Base-by-base conservation (phyloP, 2,888 invertebrate species). In the Cryptus viduatorius region DNA sequence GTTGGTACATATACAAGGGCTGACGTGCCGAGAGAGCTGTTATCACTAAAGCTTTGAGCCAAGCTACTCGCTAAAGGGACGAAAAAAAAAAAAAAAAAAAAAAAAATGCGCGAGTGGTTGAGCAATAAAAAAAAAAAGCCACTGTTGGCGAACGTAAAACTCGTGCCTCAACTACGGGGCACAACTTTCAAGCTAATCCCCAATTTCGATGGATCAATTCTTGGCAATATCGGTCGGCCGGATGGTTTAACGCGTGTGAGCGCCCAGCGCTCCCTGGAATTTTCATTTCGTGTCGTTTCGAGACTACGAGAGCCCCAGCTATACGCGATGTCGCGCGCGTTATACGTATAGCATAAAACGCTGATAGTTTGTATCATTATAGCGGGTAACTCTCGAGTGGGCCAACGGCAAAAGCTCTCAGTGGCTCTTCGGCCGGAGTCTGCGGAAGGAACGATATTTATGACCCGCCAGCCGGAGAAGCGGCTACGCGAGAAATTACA, bases 401-500 rank as follows among this genome's bases (percentile, higher is more conserved):
- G 48, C 37, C 42, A 53, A 59, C 64, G 16, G 72, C 64, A 14
- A 77, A 68, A 78, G 72, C 67, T 68, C 69, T 50, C 24, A 16
- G 65, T 48, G 42, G 24, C 48, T 65, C 31, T 42, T 29, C 64
- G 71, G 19, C 44, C 67, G 31, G 65, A 31, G 14, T 0, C n/a
- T 37, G 42, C 56, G 56, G 44, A 29, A 12, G 46, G 50, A 50
- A 69, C 71, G 76, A 69, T 81, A 84, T 84, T 84, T 84, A 78
- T 73, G 67, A 19, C 80, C 64, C 10, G 19, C 69, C 37, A 37
- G 31, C 44, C 14, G 69, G 53, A 50, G 72, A 48, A 84, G 79
- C 68, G 56, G 59, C 82, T 79, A 84, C 76, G 75, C 82, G 84
- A 84, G 80, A 86, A 87, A 87, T 86, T 73, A 85, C 68, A 77